phyloP scores from a whole-genome alignment of 2,888 invertebrate species.

The Phyllotreta striolata region DNA sequence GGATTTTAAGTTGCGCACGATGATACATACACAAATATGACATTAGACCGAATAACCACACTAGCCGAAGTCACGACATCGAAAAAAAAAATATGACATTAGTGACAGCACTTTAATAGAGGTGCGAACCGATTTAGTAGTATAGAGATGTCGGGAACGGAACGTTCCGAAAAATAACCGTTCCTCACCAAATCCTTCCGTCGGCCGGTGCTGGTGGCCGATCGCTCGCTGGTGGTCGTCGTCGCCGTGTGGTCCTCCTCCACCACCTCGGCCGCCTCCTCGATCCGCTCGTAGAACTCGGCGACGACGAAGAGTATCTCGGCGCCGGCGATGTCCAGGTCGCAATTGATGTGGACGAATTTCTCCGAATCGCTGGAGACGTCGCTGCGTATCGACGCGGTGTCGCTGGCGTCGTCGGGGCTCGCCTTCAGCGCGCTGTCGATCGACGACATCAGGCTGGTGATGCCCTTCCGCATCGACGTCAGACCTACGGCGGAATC shows the following conservation, averaged over 20 bases:
- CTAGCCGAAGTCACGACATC: no score
- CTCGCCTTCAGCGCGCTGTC: slow-evolving; percentile 80
- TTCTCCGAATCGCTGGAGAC: slow-evolving; percentile 89
- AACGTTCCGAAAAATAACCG: no score
- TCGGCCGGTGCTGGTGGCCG: slow-evolving; percentile 80
- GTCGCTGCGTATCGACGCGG: slow-evolving; percentile 79
- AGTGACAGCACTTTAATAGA: no score
- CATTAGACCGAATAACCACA: no score
- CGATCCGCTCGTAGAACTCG: slow-evolving; percentile 65
- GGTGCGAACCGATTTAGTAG: slow-evolving; percentile 22
- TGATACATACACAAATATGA: slow-evolving; percentile 5
- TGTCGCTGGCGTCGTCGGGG: slow-evolving; percentile 79
- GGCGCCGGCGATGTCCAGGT: slow-evolving; percentile 70
- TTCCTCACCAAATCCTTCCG: slow-evolving; percentile 76
- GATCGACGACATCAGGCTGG: slow-evolving; percentile 82
- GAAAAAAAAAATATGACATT: no score
- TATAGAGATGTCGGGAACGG: no score
- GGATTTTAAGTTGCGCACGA: not conserved
- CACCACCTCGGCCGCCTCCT: slow-evolving; percentile 85
- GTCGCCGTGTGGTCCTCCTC: slow-evolving; percentile 77
- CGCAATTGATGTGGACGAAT: slow-evolving; percentile 78
- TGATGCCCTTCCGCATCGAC: slow-evolving; percentile 85
- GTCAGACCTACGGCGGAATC: slow-evolving; percentile 66
- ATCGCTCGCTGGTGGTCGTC: slow-evolving; percentile 85
- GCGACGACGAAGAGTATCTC: slow-evolving; percentile 72